Percentiles rank a stretch among this genome's conserved stretches.
Conservation (phyloP, 2,113 vertebrate genomes). For the Oophaga pumilio region DNA sequence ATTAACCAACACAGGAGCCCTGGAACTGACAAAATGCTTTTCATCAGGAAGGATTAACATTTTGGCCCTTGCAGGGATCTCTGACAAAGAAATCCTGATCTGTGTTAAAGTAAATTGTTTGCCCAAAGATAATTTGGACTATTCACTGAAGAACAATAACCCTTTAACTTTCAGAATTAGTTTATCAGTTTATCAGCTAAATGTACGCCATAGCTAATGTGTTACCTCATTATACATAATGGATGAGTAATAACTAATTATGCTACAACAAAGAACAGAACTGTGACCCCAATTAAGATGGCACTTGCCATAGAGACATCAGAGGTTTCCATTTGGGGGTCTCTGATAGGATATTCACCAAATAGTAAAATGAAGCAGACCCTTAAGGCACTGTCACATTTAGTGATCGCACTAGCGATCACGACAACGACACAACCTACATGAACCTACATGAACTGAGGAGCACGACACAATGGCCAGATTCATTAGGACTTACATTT, state of each 20-base stretch:
- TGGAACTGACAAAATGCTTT: slow-evolving; percentile 9
- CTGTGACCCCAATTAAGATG: not conserved
- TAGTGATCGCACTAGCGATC: too few relatives aligned
- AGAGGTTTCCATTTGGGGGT: not conserved
- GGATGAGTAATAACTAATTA: not conserved
- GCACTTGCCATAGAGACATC: not conserved
- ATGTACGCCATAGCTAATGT: not conserved
- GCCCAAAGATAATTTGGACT: slow-evolving; percentile 16
- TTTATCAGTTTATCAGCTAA: not conserved
- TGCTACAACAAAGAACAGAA: not conserved
- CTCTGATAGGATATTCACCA: not conserved
- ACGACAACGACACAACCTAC: too few relatives aligned
- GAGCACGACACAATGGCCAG: not conserved
- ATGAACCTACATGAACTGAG: not conserved
- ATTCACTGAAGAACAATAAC: slow-evolving; percentile 17
- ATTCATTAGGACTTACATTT: too few relatives aligned
- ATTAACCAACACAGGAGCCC: slow-evolving; percentile 1
- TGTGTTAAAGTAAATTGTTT: slow-evolving; percentile 11
- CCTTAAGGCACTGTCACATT: too few relatives aligned
- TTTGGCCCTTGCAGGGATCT: slow-evolving; percentile 24
- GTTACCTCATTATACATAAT: not conserved
- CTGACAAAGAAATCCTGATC: not conserved
- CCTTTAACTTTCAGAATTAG: not conserved
- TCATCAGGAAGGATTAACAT: slow-evolving; percentile 32
- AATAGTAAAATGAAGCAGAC: not conserved